phyloP scores from a whole-genome alignment of 1,140 invertebrate species.

The Aphidius gifuensis region DNA sequence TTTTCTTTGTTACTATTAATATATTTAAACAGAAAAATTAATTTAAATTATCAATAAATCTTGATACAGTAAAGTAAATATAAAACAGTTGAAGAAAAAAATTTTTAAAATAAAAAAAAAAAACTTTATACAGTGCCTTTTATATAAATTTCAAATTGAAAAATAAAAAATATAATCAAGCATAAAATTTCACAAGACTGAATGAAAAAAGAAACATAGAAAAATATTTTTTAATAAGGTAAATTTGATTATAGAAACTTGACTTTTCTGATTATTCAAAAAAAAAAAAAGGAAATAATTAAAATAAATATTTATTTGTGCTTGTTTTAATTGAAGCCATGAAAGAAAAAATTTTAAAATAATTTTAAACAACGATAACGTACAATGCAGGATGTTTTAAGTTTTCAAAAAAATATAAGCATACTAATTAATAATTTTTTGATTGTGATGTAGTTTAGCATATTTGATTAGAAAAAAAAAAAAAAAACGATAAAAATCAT shows the following conservation, averaged over 20 bases:
- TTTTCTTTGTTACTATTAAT: too few relatives aligned
- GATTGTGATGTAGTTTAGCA: slow-evolving; percentile 42
- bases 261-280: slow-evolving; percentile 16
- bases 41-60: neutral
- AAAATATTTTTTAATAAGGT: slow-evolving; percentile 10
- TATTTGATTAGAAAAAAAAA: slow-evolving; percentile 4
- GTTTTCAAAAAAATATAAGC: neutral
- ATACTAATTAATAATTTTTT: slow-evolving; percentile 27
- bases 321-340: slow-evolving; percentile 33
- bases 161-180: slow-evolving; percentile 9
- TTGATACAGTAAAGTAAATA: neutral
- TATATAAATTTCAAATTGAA: too few relatives aligned
- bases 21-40: too few relatives aligned
- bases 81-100: neutral
- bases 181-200: slow-evolving; percentile 39
- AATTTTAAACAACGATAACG: neutral
- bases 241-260: slow-evolving; percentile 19
- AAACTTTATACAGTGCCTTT: too few relatives aligned
- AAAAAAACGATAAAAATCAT: slow-evolving; percentile 7
- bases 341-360: slow-evolving; percentile 1
- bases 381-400: neutral
- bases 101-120: neutral
- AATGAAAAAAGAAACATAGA: slow-evolving; percentile 13
- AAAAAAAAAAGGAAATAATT: slow-evolving; percentile 29
- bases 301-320: slow-evolving; percentile 48